These are phyloP conservation scores for Rhinolophus sinicus DNA, from an alignment of 2,113 vertebrate genomes.

Conservation along the genomic window DNA sequence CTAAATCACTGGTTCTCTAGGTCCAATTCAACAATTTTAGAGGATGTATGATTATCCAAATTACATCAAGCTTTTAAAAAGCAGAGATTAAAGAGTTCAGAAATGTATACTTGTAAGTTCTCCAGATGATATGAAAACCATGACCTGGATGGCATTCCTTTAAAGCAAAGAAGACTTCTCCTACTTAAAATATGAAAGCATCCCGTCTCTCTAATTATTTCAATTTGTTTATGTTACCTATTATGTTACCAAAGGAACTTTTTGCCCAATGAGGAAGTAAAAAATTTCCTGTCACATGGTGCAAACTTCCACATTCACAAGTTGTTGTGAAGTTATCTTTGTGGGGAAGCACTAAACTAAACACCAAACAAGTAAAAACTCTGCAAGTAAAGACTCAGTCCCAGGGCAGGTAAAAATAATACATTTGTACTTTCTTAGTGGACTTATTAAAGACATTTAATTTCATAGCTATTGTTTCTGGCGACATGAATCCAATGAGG, in stretches of 20 bases:
- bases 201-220: background rate
- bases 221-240: background rate
- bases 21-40: background rate
- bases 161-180: constrained; percentile 40
- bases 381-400: background rate
- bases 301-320: background rate
- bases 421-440: background rate
- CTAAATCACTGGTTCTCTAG: background rate
- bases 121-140: background rate
- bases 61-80: constrained; percentile 23
- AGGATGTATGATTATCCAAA: background rate
- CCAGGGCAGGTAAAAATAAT: background rate
- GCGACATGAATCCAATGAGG: constrained; percentile 23
- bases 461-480: constrained; percentile 38
- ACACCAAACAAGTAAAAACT: constrained; percentile 38
- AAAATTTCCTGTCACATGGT: background rate
- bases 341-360: background rate
- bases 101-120: constrained; percentile 6
- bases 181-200: constrained; percentile 1
- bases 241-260: constrained; percentile 17
- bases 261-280: background rate
- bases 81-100: background rate
- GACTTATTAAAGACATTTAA: constrained; percentile 51
- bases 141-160: background rate
- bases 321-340: constrained; percentile 29